These are phyloP conservation scores for Germaria angustata DNA, from an alignment of 2,888 invertebrate genomes.

Conservation along the genomic window DNA sequence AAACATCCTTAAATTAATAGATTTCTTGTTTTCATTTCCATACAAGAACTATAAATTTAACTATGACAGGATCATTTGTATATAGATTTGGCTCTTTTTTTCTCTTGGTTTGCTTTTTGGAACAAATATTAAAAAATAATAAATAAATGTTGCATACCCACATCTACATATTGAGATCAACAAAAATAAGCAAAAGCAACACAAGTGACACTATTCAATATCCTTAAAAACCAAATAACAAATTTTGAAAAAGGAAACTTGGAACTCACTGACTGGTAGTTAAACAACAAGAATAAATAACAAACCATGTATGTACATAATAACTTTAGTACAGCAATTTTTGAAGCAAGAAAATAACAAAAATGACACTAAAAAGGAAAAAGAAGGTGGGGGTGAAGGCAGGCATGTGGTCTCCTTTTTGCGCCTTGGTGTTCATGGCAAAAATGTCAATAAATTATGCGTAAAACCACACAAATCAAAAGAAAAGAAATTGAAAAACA, in stretches of 20 bases:
- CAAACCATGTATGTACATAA: neutral
- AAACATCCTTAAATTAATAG: too few species aligned
- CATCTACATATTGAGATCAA: neutral
- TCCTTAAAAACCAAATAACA: conserved; percentile 49
- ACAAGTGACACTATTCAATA: conserved; percentile 57
- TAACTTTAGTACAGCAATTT: conserved; percentile 19
- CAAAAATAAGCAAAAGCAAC: conserved; percentile 16
- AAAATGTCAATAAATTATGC: conserved; percentile 71
- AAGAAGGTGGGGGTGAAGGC: neutral
- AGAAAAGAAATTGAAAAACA: conserved; percentile 69
- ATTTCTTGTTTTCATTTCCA: conserved; percentile 27
- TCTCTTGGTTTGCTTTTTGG: conserved; percentile 18
- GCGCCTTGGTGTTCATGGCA: conserved; percentile 60
- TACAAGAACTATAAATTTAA: conserved; percentile 56
- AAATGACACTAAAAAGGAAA: conserved; percentile 7
- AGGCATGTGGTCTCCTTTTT: conserved; percentile 27
- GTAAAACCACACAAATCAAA: conserved; percentile 71
- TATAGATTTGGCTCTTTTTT: conserved; percentile 19
- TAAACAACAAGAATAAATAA: conserved; percentile 42
- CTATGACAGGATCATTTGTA: conserved; percentile 57
- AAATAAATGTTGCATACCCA: conserved; percentile 50
- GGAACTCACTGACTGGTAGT: conserved; percentile 27
- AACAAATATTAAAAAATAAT: conserved; percentile 63
- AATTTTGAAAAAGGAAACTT: conserved; percentile 11
- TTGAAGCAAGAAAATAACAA: conserved; percentile 20